Conservation (phyloP, 2,113 vertebrate genomes). For the Gasterosteus aculeatus region DNA sequence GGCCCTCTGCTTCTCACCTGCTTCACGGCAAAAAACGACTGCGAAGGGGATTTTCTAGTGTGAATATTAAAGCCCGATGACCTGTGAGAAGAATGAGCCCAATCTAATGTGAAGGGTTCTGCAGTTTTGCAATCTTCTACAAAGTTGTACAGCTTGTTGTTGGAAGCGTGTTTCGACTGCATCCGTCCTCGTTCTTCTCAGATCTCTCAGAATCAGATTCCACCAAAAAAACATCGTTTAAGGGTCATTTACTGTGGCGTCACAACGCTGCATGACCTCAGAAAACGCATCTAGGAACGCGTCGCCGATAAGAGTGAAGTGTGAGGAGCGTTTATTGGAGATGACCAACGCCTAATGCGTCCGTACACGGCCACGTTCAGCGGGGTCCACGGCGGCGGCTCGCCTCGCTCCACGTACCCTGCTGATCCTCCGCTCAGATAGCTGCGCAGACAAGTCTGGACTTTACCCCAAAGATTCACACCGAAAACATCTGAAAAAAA, state of each 20-base stretch:
- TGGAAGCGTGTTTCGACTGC: slow-evolving; percentile 1
- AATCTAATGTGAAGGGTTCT: background rate
- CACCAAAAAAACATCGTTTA: background rate
- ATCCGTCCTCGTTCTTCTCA: background rate
- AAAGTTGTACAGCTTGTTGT: background rate
- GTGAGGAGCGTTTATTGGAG: background rate
- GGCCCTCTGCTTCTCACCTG: slow-evolving; percentile 37
- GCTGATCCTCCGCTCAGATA: slow-evolving; percentile 68
- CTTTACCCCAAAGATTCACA: slow-evolving; percentile 44
- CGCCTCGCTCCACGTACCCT: slow-evolving; percentile 43
- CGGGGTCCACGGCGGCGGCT: slow-evolving; percentile 47
- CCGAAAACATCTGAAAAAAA: slow-evolving; percentile 77
- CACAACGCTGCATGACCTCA: slow-evolving; percentile 15
- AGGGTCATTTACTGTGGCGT: background rate
- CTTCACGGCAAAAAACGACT: background rate
- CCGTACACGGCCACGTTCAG: slow-evolving; percentile 20
- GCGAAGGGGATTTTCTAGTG: no score
- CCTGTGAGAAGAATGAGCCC: background rate
- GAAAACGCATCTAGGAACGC: background rate
- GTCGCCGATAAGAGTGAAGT: background rate
- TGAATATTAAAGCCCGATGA: background rate
- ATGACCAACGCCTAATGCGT: background rate
- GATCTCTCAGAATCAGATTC: slow-evolving; percentile 32
- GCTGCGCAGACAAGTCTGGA: slow-evolving; percentile 69
- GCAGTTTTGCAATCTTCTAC: background rate